These are phyloP conservation scores for Steinernema feltiae DNA, from an alignment of 1,140 invertebrate species.

Conservation along the genomic window DNA sequence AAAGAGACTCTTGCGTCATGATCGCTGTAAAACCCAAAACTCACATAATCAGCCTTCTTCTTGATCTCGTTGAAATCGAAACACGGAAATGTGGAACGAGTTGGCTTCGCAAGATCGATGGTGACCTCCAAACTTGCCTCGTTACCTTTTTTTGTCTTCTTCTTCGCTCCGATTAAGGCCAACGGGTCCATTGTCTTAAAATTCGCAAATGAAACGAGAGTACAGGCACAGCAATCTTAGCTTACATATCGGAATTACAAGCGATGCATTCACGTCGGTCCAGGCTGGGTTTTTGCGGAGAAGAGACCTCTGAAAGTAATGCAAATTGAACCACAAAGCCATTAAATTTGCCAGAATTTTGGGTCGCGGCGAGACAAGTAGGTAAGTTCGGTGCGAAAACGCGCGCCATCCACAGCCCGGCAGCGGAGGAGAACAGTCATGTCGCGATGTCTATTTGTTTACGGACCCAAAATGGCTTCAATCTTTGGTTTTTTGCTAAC, in stretches of 20 bases:
- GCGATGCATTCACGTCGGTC: too few relatives aligned
- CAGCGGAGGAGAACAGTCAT: too few relatives aligned
- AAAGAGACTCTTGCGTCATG: neutral
- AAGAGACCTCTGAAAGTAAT: neutral
- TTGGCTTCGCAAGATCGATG: constrained; percentile 38
- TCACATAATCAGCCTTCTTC: constrained; percentile 19
- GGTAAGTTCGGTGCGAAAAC: neutral
- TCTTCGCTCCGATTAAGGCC: constrained; percentile 22
- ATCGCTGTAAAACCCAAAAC: constrained; percentile 5
- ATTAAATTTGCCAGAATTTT: neutral
- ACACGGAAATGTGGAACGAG: constrained; percentile 32
- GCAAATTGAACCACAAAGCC: neutral
- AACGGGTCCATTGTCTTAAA: constrained; percentile 7
- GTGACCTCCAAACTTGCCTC: neutral
- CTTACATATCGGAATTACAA: too few relatives aligned
- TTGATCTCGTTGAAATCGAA: constrained; percentile 41
- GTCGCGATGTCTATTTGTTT: neutral
- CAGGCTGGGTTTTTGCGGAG: too few relatives aligned
- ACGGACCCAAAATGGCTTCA: too few relatives aligned
- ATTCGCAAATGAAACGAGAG: too few relatives aligned
- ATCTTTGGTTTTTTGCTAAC: too few relatives aligned
- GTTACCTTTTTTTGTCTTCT: constrained; percentile 26
- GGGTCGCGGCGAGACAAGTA: neutral
- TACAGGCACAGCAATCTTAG: too few relatives aligned
- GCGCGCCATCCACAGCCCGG: too few relatives aligned